Evolutionary conservation across 2,113 vertebrate species (phyloP).

Genomic region (Ginglymostoma cirratum): DNA sequence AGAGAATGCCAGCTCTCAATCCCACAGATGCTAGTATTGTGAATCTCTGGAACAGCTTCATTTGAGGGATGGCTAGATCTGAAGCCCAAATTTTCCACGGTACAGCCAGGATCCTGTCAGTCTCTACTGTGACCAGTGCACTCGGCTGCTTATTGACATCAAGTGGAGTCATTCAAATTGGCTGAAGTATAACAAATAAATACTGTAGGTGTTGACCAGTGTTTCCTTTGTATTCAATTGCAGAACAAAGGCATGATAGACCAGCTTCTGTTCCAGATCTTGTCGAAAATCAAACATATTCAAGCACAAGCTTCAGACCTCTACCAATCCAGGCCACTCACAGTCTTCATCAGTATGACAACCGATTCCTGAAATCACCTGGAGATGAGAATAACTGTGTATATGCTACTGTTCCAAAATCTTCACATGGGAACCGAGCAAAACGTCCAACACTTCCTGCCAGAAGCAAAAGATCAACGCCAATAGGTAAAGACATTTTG

Average conservation of each 20-base stretch:
- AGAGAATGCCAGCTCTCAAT: too few relatives aligned
- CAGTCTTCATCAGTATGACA: conserved; percentile 13
- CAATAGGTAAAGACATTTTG: neutral
- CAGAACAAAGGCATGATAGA: neutral
- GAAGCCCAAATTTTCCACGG: too few relatives aligned
- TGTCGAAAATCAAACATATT: neutral
- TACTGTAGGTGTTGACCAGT: neutral
- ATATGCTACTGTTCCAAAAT: conserved; percentile 8
- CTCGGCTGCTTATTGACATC: too few relatives aligned
- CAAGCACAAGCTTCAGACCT: neutral
- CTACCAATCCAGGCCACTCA: neutral
- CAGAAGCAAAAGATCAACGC: too few relatives aligned
- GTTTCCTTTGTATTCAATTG: neutral
- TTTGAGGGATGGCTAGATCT: too few relatives aligned
- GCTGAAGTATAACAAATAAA: neutral
- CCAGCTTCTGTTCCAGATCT: neutral
- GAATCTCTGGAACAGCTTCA: too few relatives aligned
- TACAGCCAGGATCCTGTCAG: too few relatives aligned
- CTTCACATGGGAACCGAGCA: neutral
- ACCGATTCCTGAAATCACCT: neutral
- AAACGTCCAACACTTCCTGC: neutral
- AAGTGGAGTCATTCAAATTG: too few relatives aligned
- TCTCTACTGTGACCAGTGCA: too few relatives aligned
- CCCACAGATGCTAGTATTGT: too few relatives aligned
- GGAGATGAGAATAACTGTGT: neutral